phyloP scores from a whole-genome alignment of 2,888 invertebrate genomes.

The Strigamia crassipes region DNA sequence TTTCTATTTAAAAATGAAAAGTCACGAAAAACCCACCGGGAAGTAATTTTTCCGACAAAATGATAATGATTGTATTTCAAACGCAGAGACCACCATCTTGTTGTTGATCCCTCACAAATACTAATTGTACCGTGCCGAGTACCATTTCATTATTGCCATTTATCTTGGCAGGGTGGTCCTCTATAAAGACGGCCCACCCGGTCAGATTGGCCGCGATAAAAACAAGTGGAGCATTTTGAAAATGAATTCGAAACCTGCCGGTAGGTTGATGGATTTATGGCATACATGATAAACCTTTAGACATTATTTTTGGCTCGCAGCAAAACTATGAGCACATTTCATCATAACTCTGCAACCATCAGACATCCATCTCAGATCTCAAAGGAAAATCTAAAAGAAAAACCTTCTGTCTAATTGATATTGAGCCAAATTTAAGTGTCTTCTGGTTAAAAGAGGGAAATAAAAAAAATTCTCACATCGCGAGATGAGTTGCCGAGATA shows the following conservation, averaged over 20 bases:
- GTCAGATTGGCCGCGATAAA: not conserved
- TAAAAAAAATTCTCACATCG: constrained; percentile 4
- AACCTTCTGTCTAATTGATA: not conserved
- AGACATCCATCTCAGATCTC: not conserved
- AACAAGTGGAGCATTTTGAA: not conserved
- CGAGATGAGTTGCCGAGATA: constrained; percentile 6
- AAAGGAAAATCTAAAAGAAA: not conserved
- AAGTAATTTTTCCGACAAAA: not conserved
- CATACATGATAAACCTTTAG: not conserved
- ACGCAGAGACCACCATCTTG: not conserved
- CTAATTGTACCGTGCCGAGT: not conserved
- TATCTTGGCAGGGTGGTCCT: constrained; percentile 15
- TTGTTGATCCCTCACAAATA: constrained; percentile 3
- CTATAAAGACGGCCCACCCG: constrained; percentile 4
- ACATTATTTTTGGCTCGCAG: not conserved
- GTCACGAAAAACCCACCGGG: not conserved
- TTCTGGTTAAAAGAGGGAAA: not conserved
- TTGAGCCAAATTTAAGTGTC: constrained; percentile 16
- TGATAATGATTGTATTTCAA: not conserved
- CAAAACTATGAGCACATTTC: not conserved
- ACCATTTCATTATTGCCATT: constrained; percentile 21
- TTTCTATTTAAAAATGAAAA: not conserved
- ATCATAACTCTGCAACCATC: constrained; percentile 9
- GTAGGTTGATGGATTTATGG: not conserved
- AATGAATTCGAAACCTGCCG: constrained; percentile 1